Percentiles rank a stretch among this genome's conserved stretches.
Evolutionary conservation across 2,797 vertebrate genomes (phyloP).

Genomic region (Spinus pinus): DNA sequence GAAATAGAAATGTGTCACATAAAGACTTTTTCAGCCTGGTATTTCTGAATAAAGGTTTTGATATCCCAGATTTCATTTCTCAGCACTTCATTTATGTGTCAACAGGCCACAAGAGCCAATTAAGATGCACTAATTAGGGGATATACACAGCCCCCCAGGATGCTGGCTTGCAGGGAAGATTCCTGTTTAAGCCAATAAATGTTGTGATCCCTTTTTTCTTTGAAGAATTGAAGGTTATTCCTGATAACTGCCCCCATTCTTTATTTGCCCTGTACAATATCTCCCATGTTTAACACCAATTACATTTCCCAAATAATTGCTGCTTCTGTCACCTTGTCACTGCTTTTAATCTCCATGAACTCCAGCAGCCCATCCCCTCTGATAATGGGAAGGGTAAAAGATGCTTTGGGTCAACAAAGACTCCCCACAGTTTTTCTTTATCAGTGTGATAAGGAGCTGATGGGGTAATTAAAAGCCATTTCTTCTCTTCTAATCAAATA

Average conservation of each 20-base stretch:
- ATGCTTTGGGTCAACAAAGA: not conserved
- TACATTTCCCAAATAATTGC: not conserved
- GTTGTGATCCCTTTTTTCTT: not conserved
- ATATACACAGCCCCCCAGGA: not conserved
- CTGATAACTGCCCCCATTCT: not conserved
- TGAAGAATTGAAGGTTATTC: not conserved
- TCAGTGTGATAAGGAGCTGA: not conserved
- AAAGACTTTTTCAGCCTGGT: not conserved
- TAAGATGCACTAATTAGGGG: not conserved
- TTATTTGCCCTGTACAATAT: accelerated
- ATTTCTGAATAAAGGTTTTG: not conserved
- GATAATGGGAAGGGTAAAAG: not conserved
- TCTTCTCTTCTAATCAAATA: not conserved
- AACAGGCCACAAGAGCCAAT: not conserved
- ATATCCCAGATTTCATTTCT: not conserved
- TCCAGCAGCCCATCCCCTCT: not conserved
- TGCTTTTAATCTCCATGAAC: not conserved
- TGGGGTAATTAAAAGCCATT: slow-evolving; percentile 21
- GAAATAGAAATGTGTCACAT: accelerated
- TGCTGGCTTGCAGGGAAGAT: not conserved
- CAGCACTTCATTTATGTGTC: not conserved
- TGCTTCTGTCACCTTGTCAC: not conserved
- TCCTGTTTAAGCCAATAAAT: not conserved
- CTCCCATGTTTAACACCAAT: not conserved
- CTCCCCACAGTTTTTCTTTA: not conserved